Base-by-base conservation (phyloP, 2,797 vertebrate species). In the Urosaurus nigricauda region DNA sequence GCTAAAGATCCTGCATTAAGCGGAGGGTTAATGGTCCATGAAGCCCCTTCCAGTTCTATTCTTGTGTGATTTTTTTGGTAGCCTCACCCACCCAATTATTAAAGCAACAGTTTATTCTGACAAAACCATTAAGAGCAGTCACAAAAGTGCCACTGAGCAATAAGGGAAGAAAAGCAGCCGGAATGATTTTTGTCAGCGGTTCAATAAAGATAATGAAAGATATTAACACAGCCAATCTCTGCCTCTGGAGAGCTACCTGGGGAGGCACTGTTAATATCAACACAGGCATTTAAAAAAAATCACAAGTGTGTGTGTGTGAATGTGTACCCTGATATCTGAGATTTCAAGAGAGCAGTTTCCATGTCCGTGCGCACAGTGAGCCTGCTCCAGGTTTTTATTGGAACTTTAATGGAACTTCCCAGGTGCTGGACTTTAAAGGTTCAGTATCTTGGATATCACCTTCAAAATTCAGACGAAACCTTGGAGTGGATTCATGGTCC, bases 201-300 rank as follows among this genome's bases (percentile, higher is more conserved):
- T 32, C 29, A 47, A n/a, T 68, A 68, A 77, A 77, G 71, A 43
- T 85, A 60, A 79, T 68, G 85, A 65, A 68, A 79, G 19, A 17
- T 85, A 85, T 78, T 78, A 85, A 51, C 17, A 24, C 85, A 68
- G 51, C 84, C 12, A n/a, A 68, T 13, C n/a, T 24, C 13, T n/a
- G 58, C 37, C n/a, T 47, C 75, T 68, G 32, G 16, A 35, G 17
- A 79, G 58, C 2, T 47, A 63, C 12, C 32, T 17, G 58, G 74
- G 60, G 40, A 68, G 9, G 43, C 21, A 6, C 14, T 4, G n/a
- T 60, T 58, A 58, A 43, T 71, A 40, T 85, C 5, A 63, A 32
- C 29, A 12, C 21, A 37, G 51, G n/a, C n/a, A 2, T 12, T n/a
- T n/a, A n/a, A n/a, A 12, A 21, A 40, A 43, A 77, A 26, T 77